Evolutionary conservation across 2,888 invertebrate genomes (phyloP), one percentile per base, ranked within the genome.

Genomic region (Chloroclystis v-ata): DNA sequence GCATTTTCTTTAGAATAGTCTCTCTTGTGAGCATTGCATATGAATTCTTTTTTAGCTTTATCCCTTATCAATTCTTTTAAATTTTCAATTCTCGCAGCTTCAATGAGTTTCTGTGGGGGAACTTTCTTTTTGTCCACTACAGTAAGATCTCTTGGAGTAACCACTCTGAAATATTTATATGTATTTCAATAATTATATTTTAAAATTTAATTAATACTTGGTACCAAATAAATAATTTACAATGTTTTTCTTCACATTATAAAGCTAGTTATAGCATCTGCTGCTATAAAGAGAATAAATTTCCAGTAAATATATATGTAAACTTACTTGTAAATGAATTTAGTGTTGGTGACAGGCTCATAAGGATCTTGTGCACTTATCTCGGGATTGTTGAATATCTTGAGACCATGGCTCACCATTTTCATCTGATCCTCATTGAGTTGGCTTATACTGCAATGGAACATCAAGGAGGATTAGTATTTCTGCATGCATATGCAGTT

Each of bases 321-420:
- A 20, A 56, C 80, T 72, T 68, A 86, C 86, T 84, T 86, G 60
- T 85, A 86, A 59, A 84, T 76, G 58, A 77, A 82, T 37, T 72
- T 67, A 2, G 85, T 85, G 44, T 84, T 85, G 13, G 85, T 80
- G 24, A 75, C 74, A 3, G 85, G 82, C 57, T 87, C 85, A 51
- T 80, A 84, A 0, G 82, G 82, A 30, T 83, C 75, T 1, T 68
- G 69, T n/a, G 68, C 63, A 35, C 66, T 62, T 54, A 76, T 78
- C 37, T 80, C 77, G 1, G 83, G 78, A 37, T 82, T 73, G 43
- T 68, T 78, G 46, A 83, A 81, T 56, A 83, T 79, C 46, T 82
- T 82, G 37, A 85, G 52, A 0, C 83, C 84, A 55, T 86, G 78
- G 53, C 81, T 81, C 1, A 86, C 85, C 68, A 85, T 77, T 53